phyloP scores from a whole-genome alignment of 2,888 invertebrate species.

The Pristionchus mayeri region DNA sequence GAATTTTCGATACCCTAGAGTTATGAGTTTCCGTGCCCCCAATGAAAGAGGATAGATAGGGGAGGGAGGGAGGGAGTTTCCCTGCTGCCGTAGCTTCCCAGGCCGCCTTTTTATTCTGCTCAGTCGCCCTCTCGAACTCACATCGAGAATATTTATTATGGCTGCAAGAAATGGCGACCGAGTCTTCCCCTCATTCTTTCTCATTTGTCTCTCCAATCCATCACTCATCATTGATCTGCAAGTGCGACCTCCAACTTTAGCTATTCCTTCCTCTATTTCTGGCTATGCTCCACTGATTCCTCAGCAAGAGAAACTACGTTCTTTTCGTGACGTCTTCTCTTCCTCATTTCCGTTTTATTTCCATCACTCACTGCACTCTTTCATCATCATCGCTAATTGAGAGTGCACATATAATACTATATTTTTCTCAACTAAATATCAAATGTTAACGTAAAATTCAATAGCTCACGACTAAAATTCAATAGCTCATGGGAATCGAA shows the following conservation, averaged over 20 bases:
- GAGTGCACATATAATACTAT: no score
- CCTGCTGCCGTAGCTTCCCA: no score
- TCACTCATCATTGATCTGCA: neutral
- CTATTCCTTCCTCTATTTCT: neutral
- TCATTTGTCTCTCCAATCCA: neutral
- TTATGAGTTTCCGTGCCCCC: neutral
- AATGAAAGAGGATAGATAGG: no score
- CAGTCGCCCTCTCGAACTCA: neutral
- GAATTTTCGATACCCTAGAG: neutral
- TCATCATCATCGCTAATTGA: no score
- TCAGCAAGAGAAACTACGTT: neutral
- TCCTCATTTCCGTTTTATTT: neutral
- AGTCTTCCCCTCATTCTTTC: neutral
- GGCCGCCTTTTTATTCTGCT: neutral
- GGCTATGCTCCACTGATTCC: neutral
- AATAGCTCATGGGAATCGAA: neutral
- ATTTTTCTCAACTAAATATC: no score
- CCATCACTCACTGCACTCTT: neutral
- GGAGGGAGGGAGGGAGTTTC: neutral
- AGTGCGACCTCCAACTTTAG: neutral
- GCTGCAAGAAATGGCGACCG: neutral
- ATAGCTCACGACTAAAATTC: neutral
- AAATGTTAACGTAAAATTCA: no score
- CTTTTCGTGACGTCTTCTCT: neutral
- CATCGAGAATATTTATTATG: neutral